These are phyloP conservation scores for Talpa occidentalis DNA, from an alignment of 2,113 vertebrate species.

Conservation along the genomic window DNA sequence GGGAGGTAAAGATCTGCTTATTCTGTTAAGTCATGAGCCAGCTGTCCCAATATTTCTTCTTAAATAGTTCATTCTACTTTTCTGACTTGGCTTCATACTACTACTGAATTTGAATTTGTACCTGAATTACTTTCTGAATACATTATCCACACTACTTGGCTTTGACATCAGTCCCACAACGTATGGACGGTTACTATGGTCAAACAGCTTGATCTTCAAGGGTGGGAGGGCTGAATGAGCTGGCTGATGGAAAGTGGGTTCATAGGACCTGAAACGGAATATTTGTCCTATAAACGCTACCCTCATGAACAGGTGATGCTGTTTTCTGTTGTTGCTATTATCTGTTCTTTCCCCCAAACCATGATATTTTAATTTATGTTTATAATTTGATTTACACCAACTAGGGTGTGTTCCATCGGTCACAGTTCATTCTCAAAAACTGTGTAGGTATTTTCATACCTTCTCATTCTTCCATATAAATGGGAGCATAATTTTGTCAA, in stretches of 20 bases:
- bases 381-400: background rate
- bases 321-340: background rate
- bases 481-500: background rate
- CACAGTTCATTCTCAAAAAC: background rate
- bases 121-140: background rate
- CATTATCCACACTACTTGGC: background rate
- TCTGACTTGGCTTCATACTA: background rate
- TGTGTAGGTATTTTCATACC: background rate
- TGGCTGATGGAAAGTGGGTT: background rate
- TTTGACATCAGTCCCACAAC: background rate
- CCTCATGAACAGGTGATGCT: background rate
- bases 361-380: background rate
- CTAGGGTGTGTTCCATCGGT: background rate
- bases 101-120: background rate
- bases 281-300: background rate
- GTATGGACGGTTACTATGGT: background rate
- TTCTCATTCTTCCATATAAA: background rate
- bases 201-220: background rate
- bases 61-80: background rate
- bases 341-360: background rate
- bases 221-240: background rate
- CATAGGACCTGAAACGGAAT: background rate
- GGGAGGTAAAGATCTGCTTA: background rate
- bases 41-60: background rate
- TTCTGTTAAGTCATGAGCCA: background rate